A percentile compares a stretch with the other conserved stretches of the same genome.
Conservation (phyloP, 2,113 vertebrate genomes). For the Chaenogobius annularis region DNA sequence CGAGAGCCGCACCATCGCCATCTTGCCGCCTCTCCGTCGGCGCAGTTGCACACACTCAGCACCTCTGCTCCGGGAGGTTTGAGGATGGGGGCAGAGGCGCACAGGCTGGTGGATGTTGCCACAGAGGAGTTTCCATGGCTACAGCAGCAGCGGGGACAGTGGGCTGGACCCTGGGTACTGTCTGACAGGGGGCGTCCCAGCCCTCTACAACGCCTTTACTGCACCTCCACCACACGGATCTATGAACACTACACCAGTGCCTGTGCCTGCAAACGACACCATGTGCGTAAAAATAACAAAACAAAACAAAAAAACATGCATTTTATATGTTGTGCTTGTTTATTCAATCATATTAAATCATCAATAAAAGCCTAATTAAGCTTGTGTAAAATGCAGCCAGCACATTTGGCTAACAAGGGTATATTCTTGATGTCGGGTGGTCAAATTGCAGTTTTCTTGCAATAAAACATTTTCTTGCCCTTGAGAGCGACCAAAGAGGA, state of each 20-base stretch:
- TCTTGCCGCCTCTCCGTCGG: conserved; percentile 68
- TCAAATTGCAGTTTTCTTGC: too few relatives aligned
- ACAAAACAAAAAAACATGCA: too few relatives aligned
- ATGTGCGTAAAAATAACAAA: not conserved
- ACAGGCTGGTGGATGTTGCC: conserved; percentile 73
- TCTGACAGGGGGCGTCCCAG: conserved; percentile 46
- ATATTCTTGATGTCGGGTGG: too few relatives aligned
- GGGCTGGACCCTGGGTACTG: conserved; percentile 15
- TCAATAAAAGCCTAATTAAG: too few relatives aligned
- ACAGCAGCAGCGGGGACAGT: conserved; percentile 29
- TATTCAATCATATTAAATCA: too few relatives aligned
- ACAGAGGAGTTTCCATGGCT: conserved; percentile 78
- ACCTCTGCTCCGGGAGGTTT: conserved; percentile 65
- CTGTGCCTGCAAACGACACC: not conserved
- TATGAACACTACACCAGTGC: too few relatives aligned
- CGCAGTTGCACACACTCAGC: conserved; percentile 53
- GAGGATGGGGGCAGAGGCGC: conserved; percentile 48
- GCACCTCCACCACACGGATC: not conserved
- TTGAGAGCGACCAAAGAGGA: too few relatives aligned
- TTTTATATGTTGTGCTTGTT: too few relatives aligned
- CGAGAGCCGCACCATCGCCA: conserved; percentile 69
- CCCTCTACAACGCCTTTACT: not conserved
- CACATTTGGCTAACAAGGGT: too few relatives aligned
- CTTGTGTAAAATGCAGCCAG: too few relatives aligned
- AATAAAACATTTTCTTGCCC: too few relatives aligned